These are phyloP conservation scores for Homarus americanus DNA, from an alignment of 1,140 invertebrate genomes.

Conservation along the genomic window DNA sequence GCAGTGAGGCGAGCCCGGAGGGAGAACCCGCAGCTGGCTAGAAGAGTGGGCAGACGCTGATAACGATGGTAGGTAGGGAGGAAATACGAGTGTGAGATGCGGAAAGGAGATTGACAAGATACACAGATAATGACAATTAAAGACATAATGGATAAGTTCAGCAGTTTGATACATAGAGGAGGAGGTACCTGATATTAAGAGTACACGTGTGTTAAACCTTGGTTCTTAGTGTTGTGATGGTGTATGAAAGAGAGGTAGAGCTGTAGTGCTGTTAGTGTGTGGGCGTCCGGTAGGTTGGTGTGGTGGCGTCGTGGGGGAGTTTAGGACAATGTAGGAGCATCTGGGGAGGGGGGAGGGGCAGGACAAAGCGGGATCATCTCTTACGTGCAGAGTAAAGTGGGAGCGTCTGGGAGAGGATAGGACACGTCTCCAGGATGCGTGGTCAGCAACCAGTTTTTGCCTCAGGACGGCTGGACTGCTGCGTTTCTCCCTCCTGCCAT, in stretches of 20 bases:
- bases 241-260: too few species aligned
- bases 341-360: not conserved
- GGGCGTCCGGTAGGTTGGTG: not conserved
- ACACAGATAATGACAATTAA: too few species aligned
- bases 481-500: not conserved
- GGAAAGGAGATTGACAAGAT: not conserved
- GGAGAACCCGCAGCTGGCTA: constrained; percentile 1
- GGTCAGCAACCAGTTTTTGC: constrained; percentile 43
- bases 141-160: too few species aligned
- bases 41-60: not conserved
- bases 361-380: not conserved
- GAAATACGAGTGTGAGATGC: not conserved
- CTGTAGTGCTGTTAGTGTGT: too few species aligned
- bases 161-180: too few species aligned
- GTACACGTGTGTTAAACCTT: too few species aligned
- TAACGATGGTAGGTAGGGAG: not conserved
- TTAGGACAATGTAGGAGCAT: not conserved
- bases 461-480: not conserved
- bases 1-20: not conserved
- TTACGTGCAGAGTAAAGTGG: not conserved
- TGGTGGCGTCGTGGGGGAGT: not conserved
- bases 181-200: too few species aligned
- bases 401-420: not conserved
- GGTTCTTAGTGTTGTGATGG: too few species aligned
- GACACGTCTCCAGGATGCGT: constrained; percentile 29